Base-by-base conservation (phyloP, 2,888 invertebrate genomes). In the Monopis laevigella region DNA sequence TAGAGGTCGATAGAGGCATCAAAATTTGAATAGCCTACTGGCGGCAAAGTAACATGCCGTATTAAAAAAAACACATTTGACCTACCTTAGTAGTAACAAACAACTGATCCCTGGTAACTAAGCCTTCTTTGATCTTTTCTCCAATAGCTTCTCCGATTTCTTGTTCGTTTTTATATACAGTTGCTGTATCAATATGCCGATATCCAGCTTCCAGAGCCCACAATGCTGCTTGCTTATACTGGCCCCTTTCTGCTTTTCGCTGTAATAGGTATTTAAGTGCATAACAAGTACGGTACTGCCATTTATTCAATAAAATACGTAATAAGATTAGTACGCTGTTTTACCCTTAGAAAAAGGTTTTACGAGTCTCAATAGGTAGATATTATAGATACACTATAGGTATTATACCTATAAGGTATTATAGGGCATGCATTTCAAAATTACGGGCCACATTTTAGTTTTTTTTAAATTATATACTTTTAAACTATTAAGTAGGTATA, bases 11-110 rank as follows among this genome's bases (percentile, higher is more conserved):
- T n/a, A n/a, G n/a, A n/a, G n/a, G n/a, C n/a, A n/a, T n/a, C n/a
- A n/a, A n/a, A n/a, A n/a, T n/a, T n/a, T n/a, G n/a, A n/a, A n/a
- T n/a, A n/a, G n/a, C n/a, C n/a, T n/a, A n/a, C n/a, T n/a, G n/a
- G n/a, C n/a, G n/a, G n/a, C n/a, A n/a, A n/a, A n/a, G n/a, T n/a
- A n/a, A n/a, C n/a, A n/a, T n/a, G n/a, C n/a, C n/a, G n/a, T n/a
- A n/a, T n/a, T n/a, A n/a, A n/a, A n/a, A n/a, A n/a, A n/a, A n/a
- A n/a, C n/a, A n/a, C n/a, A n/a, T n/a, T n/a, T n/a, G n/a, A 36
- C 12, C 39, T 43, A 83, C 84, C 70, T 84, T 84, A 5, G 84
- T 84, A 2, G 83, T 83, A 28, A 84, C 54, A 62, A 84, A 84
- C 10, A 84, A 46, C 11, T 84, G 73, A 4, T 80, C 70, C 40